Base-by-base conservation (phyloP, 2,113 vertebrate species). In the Antigone vipio region DNA sequence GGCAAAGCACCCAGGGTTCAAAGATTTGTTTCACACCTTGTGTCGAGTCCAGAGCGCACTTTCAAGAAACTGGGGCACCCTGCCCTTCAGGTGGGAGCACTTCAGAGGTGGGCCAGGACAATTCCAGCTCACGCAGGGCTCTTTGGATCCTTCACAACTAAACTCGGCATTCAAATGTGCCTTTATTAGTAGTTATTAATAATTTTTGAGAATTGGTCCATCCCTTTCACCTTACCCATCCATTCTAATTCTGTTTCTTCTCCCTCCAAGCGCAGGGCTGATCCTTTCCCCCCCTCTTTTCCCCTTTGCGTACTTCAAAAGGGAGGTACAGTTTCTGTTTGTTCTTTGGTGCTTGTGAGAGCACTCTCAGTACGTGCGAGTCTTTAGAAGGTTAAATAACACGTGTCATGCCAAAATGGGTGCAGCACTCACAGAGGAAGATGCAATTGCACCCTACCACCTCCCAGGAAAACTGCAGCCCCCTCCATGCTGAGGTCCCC, bases 1-100 rank as follows among this genome's bases (percentile, higher is more conserved):
- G 89, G 94, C 87, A 97, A 75, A 81, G 78, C 92, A 96, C 90
- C 97, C 88, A 91, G 95, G 92, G 91, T 84, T 96, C 91, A 95
- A 91, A 96, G 89, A 97, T 80, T 88, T 85, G 69, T 90, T 94
- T 95, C 81, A 80, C 87, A 90, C 78, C 93, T 88, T 80, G 94
- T 95, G 95, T 85, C 14, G 58, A 89, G 81, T 78, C 96, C 92
- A 49, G 86, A 91, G 93, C 1, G 8, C 47, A 62, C 81, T 95
- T 89, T 95, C 62, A 91, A 97, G 91, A 93, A 97, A 95, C 67
- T 97, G 94, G 95, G 94, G 77, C 96, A 96, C 95, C 94, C 96
- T 95, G 63, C 95, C 91, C 91, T 91, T 92, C 89, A 55, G 88
- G 95, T 93, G 95, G 92, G 86, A 96, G 71, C 89, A 94, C 89